Evolutionary conservation across 92 coral and sea anemone species (phyloP).

Genomic region (Blastomussa wellsi): DNA sequence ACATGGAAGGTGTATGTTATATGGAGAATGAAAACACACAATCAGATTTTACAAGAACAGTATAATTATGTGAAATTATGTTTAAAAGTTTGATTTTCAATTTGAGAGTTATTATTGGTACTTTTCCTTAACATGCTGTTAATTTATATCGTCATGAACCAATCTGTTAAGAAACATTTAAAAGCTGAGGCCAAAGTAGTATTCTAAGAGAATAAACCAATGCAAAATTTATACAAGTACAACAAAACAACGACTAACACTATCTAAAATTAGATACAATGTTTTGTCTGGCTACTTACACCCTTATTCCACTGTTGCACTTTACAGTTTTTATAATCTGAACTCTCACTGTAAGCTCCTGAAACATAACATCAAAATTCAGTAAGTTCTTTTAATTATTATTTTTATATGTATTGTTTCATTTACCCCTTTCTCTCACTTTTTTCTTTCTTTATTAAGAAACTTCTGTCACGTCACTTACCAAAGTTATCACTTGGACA

Average conservation of each 20-base stretch:
- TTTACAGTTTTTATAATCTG: constrained; percentile 50
- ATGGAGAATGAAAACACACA: too few relatives aligned
- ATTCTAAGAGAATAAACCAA: neutral
- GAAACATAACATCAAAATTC: neutral
- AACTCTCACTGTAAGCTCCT: constrained; percentile 63
- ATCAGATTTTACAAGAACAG: too few relatives aligned
- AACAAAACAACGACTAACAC: neutral
- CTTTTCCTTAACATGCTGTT: too few relatives aligned
- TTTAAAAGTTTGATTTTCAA: too few relatives aligned
- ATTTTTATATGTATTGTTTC: too few relatives aligned
- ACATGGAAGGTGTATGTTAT: too few relatives aligned
- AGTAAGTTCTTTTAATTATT: neutral
- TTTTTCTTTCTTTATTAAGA: neutral
- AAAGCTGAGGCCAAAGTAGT: neutral
- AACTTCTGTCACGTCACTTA: constrained; percentile 29
- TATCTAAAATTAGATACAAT: too few relatives aligned
- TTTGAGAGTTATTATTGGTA: too few relatives aligned
- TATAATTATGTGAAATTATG: too few relatives aligned
- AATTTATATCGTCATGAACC: too few relatives aligned
- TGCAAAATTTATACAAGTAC: neutral
- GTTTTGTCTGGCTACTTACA: constrained; percentile 35
- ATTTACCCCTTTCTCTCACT: neutral
- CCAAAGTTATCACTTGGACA: constrained; percentile 90
- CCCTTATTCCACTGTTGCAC: constrained; percentile 66
- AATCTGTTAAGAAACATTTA: neutral